phyloP scores from a whole-genome alignment of 2,113 vertebrate genomes.

The Crocuta crocuta region DNA sequence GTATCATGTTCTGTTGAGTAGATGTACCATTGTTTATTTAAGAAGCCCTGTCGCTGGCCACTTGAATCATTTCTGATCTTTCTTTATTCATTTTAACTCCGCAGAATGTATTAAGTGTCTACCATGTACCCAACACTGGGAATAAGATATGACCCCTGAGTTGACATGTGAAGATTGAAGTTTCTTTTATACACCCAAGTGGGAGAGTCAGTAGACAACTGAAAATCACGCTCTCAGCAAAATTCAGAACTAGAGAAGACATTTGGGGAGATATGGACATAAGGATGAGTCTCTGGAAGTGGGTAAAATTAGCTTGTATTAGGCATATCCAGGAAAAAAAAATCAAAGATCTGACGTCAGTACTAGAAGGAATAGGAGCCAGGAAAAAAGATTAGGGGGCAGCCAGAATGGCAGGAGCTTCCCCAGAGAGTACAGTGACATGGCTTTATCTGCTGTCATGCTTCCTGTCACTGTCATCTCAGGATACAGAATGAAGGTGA shows the following conservation, averaged over 20 bases:
- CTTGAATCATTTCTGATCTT: not conserved
- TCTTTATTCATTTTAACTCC: not conserved
- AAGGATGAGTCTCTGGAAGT: not conserved
- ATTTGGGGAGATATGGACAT: not conserved
- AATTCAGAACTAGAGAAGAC: not conserved
- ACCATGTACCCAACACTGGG: not conserved
- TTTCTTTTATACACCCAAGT: not conserved
- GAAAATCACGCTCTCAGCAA: not conserved
- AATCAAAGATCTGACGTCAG: not conserved
- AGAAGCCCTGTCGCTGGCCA: not conserved
- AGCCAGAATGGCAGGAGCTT: no score
- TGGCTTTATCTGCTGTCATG: not conserved
- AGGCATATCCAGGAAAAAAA: fast-evolving
- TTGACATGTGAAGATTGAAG: not conserved
- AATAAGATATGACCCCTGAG: not conserved
- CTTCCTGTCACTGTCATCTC: not conserved
- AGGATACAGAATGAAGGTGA: not conserved
- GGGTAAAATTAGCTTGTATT: not conserved
- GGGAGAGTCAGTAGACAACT: not conserved
- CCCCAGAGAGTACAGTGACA: not conserved
- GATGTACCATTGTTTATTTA: not conserved
- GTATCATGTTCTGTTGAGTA: not conserved
- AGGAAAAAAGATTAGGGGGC: not conserved
- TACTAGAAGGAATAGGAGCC: not conserved
- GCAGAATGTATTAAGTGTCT: not conserved